phyloP scores from a whole-genome alignment of 2,888 invertebrate genomes.

The Neoascia interrupta region DNA sequence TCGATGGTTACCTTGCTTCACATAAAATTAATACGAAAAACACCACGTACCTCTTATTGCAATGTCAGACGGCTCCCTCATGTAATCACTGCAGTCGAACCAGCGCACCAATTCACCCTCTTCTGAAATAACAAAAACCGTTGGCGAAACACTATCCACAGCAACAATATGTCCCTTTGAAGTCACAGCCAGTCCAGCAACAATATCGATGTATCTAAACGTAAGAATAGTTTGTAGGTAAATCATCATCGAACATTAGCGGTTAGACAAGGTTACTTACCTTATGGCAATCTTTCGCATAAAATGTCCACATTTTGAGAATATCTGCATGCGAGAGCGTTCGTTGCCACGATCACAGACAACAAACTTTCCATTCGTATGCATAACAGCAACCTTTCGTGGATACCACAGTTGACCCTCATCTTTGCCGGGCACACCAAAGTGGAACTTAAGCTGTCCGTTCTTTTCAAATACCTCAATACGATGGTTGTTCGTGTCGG shows the following conservation, averaged over 20 bases:
- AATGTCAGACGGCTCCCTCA: conserved; percentile 98
- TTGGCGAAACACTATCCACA: conserved; percentile 97
- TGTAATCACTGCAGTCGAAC: conserved; percentile 98
- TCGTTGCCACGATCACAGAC: conserved; percentile 98
- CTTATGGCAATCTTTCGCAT: conserved; percentile 94
- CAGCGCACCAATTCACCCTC: conserved; percentile 95
- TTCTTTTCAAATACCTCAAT: conserved; percentile 97
- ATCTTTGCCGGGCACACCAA: conserved; percentile 96
- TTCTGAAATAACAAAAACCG: conserved; percentile 96
- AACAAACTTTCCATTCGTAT: conserved; percentile 93
- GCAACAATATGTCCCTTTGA: conserved; percentile 96
- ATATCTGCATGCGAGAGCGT: conserved; percentile 97
- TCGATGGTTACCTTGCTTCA: too few relatives aligned
- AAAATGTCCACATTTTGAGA: conserved; percentile 96
- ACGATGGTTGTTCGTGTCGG: conserved; percentile 97
- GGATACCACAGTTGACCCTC: conserved; percentile 99
- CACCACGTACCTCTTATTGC: conserved; percentile 91
- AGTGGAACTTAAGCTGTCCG: conserved; percentile 95
- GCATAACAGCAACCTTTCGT: conserved; percentile 95
- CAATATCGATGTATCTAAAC: conserved; percentile 90
- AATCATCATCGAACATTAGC: too few relatives aligned
- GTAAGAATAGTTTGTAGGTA: too few relatives aligned
- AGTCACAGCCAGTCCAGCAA: conserved; percentile 96
- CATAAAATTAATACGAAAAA: too few relatives aligned
- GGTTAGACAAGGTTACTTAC: too few relatives aligned